Percentiles rank a stretch among this genome's conserved stretches.
These are phyloP conservation scores for Cephalopachus bancanus DNA, from an alignment of 2,797 vertebrate genomes.

Conservation along the genomic window DNA sequence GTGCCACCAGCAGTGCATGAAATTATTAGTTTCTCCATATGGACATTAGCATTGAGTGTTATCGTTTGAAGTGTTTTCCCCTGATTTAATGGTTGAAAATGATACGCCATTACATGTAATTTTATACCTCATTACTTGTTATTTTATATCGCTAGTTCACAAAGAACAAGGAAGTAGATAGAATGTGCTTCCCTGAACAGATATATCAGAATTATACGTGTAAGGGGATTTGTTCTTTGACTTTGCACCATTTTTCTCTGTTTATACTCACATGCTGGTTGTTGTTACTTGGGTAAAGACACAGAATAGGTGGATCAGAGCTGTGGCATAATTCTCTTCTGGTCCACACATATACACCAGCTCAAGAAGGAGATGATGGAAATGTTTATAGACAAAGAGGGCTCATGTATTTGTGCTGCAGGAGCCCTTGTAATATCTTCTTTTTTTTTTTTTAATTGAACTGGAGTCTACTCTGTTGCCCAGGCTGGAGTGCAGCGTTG, in stretches of 20 bases:
- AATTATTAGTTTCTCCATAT: neutral
- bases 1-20: neutral
- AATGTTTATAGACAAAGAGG: neutral
- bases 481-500: too few relatives aligned
- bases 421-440: neutral
- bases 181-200: neutral
- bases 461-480: too few relatives aligned
- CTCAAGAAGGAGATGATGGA: neutral
- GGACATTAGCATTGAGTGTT: neutral
- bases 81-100: constrained; percentile 35
- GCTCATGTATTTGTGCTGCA: neutral
- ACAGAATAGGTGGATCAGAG: neutral
- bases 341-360: neutral
- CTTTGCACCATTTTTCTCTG: neutral
- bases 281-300: neutral
- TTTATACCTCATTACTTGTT: neutral
- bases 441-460: too few relatives aligned
- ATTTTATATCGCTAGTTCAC: neutral
- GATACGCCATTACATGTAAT: neutral
- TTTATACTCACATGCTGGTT: neutral
- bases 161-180: neutral
- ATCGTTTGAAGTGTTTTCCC: neutral
- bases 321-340: neutral
- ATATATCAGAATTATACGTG: neutral
- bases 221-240: neutral